Base-by-base conservation (phyloP, 2,888 invertebrate genomes). In the Sturmia bella region DNA sequence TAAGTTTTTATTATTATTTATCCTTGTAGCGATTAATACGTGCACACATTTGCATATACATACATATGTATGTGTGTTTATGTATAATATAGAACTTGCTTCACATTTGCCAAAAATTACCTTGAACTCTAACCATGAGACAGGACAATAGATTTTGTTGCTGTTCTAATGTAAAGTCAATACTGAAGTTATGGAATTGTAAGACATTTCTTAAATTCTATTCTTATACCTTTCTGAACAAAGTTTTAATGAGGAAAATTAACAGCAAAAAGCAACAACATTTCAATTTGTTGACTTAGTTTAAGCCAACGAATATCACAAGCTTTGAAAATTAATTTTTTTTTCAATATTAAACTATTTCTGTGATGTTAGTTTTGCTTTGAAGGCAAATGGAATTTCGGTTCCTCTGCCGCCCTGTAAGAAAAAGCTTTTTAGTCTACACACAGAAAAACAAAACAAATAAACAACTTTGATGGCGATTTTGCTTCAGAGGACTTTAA, bases 51-150 rank as follows among this genome's bases (percentile, higher is more conserved):
- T 27, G 7, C 12, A 57, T 13, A 41, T 41, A 27, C 19, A 13
- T 52, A n/a, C n/a, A n/a, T n/a, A n/a, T n/a, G n/a, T n/a, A n/a
- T n/a, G n/a, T n/a, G n/a, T n/a, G n/a, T n/a, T n/a, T n/a, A n/a
- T n/a, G n/a, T n/a, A n/a, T n/a, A n/a, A n/a, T n/a, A 39, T 45
- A 21, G 12, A 13, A 54, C 11, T 32, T 57, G 54, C 19, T 52
- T 15, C 4, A 39, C 50, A 50, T 68, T 37, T 74, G 11, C 21
- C 3, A 43, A 39, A 80, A 50, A 64, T 74, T 73, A 69, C 82
- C 82, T 82, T 82, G 82, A 82, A 82, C 82, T 73, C 82, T 78
- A 78, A 82, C 82, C 82, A 64, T 82, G 82, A 82, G 78, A 82
- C 82, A 32, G 74, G 63, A 57, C 76, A 72, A 54, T 32, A 19